Percentiles rank a stretch among this genome's conserved stretches.
These are phyloP conservation scores for Sus cebifrons DNA, from an alignment of 2,797 vertebrate species.

Conservation along the genomic window DNA sequence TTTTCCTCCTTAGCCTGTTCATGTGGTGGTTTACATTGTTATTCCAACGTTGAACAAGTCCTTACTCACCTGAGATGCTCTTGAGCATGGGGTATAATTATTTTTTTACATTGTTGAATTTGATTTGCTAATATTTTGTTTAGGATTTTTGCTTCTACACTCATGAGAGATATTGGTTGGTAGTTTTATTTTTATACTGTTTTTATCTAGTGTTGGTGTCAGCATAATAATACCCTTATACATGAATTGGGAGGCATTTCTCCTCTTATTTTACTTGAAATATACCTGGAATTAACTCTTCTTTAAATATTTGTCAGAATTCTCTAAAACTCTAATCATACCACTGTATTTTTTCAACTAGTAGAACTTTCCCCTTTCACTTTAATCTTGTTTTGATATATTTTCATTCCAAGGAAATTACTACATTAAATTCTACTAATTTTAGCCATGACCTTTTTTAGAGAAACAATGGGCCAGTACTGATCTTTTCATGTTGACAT, in stretches of 20 bases:
- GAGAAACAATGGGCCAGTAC: not conserved
- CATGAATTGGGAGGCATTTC: not conserved
- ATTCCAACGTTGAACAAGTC: not conserved
- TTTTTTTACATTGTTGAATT: not conserved
- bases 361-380: not conserved
- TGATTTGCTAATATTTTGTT: not conserved
- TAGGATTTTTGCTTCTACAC: not conserved
- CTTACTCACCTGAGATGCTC: not conserved
- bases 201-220: not conserved
- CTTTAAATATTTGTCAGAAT: not conserved
- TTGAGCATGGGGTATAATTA: not conserved
- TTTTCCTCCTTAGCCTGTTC: not conserved
- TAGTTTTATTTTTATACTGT: not conserved
- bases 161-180: not conserved
- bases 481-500: not conserved
- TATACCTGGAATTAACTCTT: not conserved
- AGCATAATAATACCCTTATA: not conserved
- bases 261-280: not conserved
- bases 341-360: not conserved
- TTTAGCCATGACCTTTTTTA: not conserved
- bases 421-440: not conserved
- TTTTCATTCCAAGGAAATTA: not conserved
- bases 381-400: not conserved
- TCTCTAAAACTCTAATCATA: not conserved
- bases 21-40: not conserved